Percentiles rank a stretch among this genome's conserved stretches.
Conservation (phyloP, 2,797 vertebrate genomes). For the Sternarchorhynchus goeldii region DNA sequence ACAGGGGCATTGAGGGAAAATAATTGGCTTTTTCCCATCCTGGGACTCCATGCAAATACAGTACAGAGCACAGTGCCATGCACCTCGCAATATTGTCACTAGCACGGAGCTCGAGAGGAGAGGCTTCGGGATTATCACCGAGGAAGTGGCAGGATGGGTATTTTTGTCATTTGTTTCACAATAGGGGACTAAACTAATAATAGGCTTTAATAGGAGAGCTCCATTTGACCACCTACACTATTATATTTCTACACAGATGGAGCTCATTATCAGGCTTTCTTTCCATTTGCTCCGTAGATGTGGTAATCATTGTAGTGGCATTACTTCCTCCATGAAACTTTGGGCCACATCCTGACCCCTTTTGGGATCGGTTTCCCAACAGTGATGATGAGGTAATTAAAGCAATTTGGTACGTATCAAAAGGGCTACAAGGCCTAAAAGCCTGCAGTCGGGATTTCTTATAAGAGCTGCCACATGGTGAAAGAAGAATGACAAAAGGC, state of each 20-base stretch:
- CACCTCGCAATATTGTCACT: slow-evolving; percentile 66
- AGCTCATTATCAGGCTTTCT: slow-evolving; percentile 28
- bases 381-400: slow-evolving; percentile 8
- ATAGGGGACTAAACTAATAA: slow-evolving; percentile 30
- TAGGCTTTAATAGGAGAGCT: slow-evolving; percentile 23
- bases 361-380: neutral
- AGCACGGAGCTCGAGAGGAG: slow-evolving; percentile 64
- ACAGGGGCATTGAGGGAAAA: slow-evolving; percentile 78
- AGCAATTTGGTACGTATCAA: slow-evolving; percentile 10
- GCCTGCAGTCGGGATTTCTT: neutral
- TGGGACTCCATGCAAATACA: slow-evolving; percentile 70
- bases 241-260: slow-evolving; percentile 17
- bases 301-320: slow-evolving; percentile 9
- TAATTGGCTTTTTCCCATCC: slow-evolving; percentile 76
- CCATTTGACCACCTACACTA: slow-evolving; percentile 25
- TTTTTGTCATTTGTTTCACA: slow-evolving; percentile 31
- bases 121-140: slow-evolving; percentile 34
- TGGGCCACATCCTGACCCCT: neutral
- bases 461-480: neutral
- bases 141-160: slow-evolving; percentile 27
- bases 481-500: slow-evolving; percentile 32
- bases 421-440: neutral
- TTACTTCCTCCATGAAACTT: slow-evolving; percentile 15
- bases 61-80: slow-evolving; percentile 59
- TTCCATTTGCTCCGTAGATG: neutral